Evolutionary conservation across 1,140 invertebrate species (phyloP), one percentile per base, ranked within the genome.

Genomic region (Euura lappo): DNA sequence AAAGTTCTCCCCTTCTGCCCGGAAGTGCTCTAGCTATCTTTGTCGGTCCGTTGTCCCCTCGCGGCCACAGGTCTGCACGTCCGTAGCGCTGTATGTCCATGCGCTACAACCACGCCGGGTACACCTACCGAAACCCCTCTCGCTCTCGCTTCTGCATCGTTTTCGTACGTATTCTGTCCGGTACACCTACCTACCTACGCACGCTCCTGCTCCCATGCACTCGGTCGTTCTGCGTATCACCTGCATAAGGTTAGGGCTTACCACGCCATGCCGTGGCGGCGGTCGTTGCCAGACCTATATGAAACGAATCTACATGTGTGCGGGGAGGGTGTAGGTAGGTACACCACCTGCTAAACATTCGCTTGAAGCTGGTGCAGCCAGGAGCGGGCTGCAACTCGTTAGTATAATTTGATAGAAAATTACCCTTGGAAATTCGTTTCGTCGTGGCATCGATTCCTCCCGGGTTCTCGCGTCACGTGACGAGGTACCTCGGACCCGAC

Each of bases 1-100:
- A 73, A 74, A n/a, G 65, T 64, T 71, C 71, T 71, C 71, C 66
- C 67, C 76, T 76, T 76, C 76, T 78, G 81, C 84, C 84, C 86
- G 86, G 85, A 87, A 87, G 84, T 84, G 82, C 82, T 84, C 83
- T 87, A 60, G 51, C 86, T 87, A 86, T 87, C 85, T 87, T 84
- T 85, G 85, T 87, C 84, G 80, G 85, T 84, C 79, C 51, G 51
- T 60, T 87, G 86, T 87, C 85, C 85, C 85, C 84, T 81, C 83
- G 80, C 76, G 74, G 73, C 74, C 75, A 76, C 81, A 77, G 73
- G 8, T 10, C 60, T 13, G 44, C 66, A 68, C 13, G 66, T 68
- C 66, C 66, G 44, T 44, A 42, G 28, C 13, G 13, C 66, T 42
- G 28, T 68, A 68, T 28, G 44, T 68, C 66, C 66, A 68, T 42